Conservation (phyloP, 2,113 vertebrate genomes). For the Laterallus jamaicensis region DNA sequence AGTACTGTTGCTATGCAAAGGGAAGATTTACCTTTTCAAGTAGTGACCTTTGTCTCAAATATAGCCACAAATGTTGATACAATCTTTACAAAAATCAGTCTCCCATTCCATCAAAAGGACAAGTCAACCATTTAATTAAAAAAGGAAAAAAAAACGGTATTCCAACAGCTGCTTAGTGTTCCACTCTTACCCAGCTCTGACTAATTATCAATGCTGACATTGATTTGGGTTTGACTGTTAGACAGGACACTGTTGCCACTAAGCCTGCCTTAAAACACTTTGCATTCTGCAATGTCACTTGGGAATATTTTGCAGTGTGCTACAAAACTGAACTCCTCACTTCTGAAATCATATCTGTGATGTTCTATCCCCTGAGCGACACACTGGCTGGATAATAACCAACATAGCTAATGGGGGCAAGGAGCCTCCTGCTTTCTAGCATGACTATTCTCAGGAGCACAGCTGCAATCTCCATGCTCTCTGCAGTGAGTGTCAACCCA, state of each 20-base stretch:
- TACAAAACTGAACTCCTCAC: background rate
- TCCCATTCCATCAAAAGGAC: background rate
- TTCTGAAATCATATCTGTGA: background rate
- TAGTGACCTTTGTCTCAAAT: background rate
- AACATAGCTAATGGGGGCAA: background rate
- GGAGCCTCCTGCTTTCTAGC: background rate
- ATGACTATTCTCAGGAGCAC: background rate
- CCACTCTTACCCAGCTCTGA: background rate
- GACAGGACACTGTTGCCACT: background rate
- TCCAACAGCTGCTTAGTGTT: background rate
- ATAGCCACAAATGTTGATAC: background rate
- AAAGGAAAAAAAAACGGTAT: background rate
- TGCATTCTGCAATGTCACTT: accelerated
- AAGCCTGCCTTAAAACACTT: background rate
- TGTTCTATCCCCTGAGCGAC: background rate
- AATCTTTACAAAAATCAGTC: background rate
- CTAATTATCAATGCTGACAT: background rate
- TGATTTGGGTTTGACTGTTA: background rate
- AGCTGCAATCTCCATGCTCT: background rate
- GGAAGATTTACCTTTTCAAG: background rate
- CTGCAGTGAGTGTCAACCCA: background rate
- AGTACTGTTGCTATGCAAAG: background rate
- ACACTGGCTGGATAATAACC: background rate
- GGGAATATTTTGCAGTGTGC: background rate
- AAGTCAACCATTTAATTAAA: background rate